Base-by-base conservation (phyloP, 2,888 invertebrate species). In the Halictus ligatus region DNA sequence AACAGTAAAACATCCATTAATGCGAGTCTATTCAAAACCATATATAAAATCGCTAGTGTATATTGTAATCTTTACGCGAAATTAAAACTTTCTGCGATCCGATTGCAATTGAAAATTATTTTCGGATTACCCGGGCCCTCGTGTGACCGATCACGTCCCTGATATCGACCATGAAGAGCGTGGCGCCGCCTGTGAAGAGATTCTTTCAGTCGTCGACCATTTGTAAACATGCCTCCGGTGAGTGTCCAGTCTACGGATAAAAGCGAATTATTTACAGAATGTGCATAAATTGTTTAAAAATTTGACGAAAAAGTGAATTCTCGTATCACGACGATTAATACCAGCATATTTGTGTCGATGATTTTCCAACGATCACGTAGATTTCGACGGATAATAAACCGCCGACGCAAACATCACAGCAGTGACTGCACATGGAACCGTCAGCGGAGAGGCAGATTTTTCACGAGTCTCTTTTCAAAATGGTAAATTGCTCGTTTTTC, bases 211-310 rank as follows among this genome's bases (percentile, higher is more conserved):
- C 86, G 83, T 87, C 84, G 77, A 84, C 84, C 85, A 89, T 78
- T 80, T 83, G 89, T 89, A 90, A 93, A 92, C 82, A 94, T 94
- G 94, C 93, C 92, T 89, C 93, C 89, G 92, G 94, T 94, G 91
- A 94, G 94, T 89, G 74, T 64, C 75, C 35, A 85, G 4, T 84
- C 77, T n/a, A 18, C 0, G 0, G n/a, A 85, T 85, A 83, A 80
- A 82, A 72, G 75, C 35, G 25, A n/a, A n/a, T 76, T 80, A 81
- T 80, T 76, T 74, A 18, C 0, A n/a, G 29, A 77, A 82, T 74
- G 21, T 46, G 21, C 25, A n/a, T 50, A 10, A 18, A 48, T 80
- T 0, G 29, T 7, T 18, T 12, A 7, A 64, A 88, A 89, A 84
- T 90, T 73, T 64, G 1, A 35, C 21, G 21, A 25, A 8, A 15